Conservation (phyloP, 1,140 invertebrate species). For the Pogonomyrmex barbatus region DNA sequence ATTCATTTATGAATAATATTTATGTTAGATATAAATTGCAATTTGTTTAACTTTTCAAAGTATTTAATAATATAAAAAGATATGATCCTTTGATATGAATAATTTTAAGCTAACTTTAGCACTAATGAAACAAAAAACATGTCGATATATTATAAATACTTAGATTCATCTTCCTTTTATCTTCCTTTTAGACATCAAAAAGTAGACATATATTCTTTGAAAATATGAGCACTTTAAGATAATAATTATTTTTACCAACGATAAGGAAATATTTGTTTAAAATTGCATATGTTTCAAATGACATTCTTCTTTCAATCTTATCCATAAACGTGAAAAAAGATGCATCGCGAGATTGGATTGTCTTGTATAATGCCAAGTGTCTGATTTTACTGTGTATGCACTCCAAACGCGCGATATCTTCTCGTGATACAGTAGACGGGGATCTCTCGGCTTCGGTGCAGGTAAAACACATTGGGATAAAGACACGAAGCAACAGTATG, state of each 20-base stretch:
- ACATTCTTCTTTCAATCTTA: not conserved
- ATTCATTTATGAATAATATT: not conserved
- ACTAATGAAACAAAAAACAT: not conserved
- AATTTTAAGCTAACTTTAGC: not conserved
- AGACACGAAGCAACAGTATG: slow-evolving; percentile 54
- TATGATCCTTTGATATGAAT: not conserved
- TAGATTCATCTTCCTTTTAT: too few species aligned
- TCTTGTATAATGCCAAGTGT: not conserved
- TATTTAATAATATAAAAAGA: not conserved
- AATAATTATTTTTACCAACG: not conserved
- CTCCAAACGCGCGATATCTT: not conserved
- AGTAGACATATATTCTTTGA: not conserved
- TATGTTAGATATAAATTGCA: slow-evolving; percentile 1
- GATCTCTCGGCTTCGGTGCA: not conserved
- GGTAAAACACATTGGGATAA: slow-evolving; percentile 50
- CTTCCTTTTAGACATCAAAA: not conserved
- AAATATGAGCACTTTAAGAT: not conserved
- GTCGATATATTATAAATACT: not conserved
- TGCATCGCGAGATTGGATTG: not conserved
- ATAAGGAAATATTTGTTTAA: not conserved
- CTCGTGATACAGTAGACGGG: not conserved
- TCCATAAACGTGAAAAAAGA: not conserved
- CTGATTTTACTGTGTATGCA: slow-evolving; percentile 1
- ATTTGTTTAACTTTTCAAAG: not conserved
- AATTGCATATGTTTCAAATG: not conserved